Conservation (phyloP, 2,888 invertebrate genomes). For the Rhynchonema sp. region DNA sequence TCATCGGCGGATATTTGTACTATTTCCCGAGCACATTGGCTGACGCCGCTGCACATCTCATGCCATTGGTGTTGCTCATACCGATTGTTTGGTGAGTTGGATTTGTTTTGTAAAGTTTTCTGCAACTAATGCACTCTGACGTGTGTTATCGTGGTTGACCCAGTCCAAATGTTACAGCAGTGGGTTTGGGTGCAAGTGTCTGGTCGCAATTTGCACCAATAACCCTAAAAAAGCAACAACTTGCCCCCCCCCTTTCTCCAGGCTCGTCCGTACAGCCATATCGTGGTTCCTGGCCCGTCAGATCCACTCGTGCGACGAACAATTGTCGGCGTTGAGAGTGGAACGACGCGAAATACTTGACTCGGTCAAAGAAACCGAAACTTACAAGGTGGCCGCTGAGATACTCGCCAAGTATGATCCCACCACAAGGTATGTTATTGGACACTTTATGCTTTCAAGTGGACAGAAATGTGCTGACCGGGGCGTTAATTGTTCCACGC, state of each 20-base stretch:
- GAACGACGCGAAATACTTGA: slow-evolving; percentile 48
- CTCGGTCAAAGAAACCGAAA: slow-evolving; percentile 89
- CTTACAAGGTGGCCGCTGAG: slow-evolving; percentile 47
- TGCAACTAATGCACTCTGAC: no score
- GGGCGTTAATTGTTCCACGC: no score
- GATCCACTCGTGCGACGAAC: not conserved
- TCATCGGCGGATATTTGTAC: not conserved
- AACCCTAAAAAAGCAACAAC: no score
- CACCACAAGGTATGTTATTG: no score
- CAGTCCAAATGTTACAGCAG: no score
- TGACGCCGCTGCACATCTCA: not conserved
- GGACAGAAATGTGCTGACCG: no score
- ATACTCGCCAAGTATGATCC: not conserved
- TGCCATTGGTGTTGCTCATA: not conserved
- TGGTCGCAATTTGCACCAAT: no score
- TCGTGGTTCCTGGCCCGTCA: not conserved
- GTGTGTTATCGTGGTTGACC: no score
- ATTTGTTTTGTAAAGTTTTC: no score
- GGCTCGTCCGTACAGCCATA: not conserved
- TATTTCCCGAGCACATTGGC: not conserved
- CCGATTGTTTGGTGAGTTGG: not conserved
- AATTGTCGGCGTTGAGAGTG: not conserved
- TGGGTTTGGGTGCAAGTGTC: no score
- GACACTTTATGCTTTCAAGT: no score
- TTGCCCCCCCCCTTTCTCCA: no score